Evolutionary conservation across 2,888 invertebrate genomes (phyloP).

Genomic region (Poecilus cupreus): DNA sequence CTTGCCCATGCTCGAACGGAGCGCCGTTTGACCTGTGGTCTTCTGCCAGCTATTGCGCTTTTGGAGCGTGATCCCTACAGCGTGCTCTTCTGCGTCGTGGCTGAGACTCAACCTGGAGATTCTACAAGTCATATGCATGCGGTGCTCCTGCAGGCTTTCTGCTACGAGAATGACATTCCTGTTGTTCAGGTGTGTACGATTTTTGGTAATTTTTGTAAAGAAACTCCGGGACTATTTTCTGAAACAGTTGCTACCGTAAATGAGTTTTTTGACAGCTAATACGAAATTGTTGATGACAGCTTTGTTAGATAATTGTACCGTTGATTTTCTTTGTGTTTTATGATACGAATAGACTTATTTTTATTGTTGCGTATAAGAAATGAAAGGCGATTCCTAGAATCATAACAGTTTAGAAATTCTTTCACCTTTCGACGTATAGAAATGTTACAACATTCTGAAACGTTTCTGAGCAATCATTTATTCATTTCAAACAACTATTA

Average conservation of each 20-base stretch:
- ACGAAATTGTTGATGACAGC: no score
- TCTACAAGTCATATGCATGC: constrained; percentile 87
- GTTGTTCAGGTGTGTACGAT: constrained; percentile 79
- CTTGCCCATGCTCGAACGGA: constrained; percentile 75
- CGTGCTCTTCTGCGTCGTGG: constrained; percentile 81
- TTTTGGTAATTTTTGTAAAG: not conserved
- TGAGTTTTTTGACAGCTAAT: no score
- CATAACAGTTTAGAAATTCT: not conserved
- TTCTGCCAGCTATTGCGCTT: constrained; percentile 78
- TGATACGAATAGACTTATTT: no score
- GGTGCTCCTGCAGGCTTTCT: constrained; percentile 85
- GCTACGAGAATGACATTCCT: constrained; percentile 86
- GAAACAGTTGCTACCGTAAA: no score
- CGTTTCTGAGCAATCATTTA: no score
- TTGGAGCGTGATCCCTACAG: constrained; percentile 78
- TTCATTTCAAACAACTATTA: no score
- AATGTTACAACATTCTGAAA: not conserved
- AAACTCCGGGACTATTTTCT: no score
- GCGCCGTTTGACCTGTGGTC: constrained; percentile 78
- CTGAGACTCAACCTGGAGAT: constrained; percentile 81
- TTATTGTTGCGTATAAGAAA: not conserved
- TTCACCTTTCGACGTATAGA: not conserved
- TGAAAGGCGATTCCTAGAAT: not conserved
- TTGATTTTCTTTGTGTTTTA: no score
- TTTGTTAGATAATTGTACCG: no score